Percentiles rank a stretch among this genome's conserved stretches.
Conservation (phyloP, 1,140 invertebrate genomes). For the Heliconius melpomene region DNA sequence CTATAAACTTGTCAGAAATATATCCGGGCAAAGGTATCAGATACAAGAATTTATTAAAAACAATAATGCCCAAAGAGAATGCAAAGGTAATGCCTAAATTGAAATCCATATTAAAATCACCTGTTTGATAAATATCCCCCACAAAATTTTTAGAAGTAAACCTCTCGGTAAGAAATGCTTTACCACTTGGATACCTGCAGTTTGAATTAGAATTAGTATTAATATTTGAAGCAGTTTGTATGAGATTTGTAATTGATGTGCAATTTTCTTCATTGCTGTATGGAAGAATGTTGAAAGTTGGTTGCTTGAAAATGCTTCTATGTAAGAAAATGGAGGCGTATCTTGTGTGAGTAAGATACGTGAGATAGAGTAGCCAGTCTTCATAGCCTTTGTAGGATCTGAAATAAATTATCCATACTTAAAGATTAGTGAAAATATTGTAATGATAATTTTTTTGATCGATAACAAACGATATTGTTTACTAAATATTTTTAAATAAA, state of each 20-base stretch:
- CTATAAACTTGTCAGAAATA: constrained; percentile 94
- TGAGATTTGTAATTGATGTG: constrained; percentile 76
- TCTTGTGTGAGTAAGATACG: constrained; percentile 88
- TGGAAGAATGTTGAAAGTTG: constrained; percentile 77
- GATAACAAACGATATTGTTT: too few species aligned
- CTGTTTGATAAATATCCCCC: constrained; percentile 83
- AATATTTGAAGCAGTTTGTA: constrained; percentile 75
- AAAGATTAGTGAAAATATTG: not conserved
- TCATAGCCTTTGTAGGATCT: constrained; percentile 87
- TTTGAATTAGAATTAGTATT: constrained; percentile 80
- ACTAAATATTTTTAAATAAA: too few species aligned
- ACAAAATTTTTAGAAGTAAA: constrained; percentile 83
- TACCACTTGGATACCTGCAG: constrained; percentile 88
- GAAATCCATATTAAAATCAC: constrained; percentile 86
- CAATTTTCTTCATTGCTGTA: constrained; percentile 81
- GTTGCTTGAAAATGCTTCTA: constrained; percentile 84
- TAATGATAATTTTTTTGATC: not conserved
- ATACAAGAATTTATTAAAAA: constrained; percentile 93
- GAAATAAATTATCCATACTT: constrained; percentile 43
- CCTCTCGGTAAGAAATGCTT: constrained; percentile 87
- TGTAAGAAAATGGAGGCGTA: constrained; percentile 89
- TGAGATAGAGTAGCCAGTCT: constrained; percentile 90
- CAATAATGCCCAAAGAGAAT: constrained; percentile 89
- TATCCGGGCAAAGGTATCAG: constrained; percentile 92
- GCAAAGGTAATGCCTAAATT: constrained; percentile 92